These are phyloP conservation scores for Agrotis ipsilon DNA, from an alignment of 2,888 invertebrate species.

Conservation along the genomic window DNA sequence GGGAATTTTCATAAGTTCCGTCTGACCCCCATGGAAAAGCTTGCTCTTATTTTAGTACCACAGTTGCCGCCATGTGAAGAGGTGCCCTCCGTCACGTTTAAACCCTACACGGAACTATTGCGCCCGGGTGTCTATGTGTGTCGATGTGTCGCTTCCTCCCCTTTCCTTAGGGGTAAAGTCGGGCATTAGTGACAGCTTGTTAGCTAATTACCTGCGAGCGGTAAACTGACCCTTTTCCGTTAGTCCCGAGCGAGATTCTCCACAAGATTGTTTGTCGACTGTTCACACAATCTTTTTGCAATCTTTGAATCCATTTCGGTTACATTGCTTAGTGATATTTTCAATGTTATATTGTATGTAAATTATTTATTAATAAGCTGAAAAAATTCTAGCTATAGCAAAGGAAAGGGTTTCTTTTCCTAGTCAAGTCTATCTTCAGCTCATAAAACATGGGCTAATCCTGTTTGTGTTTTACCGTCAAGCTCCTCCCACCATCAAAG, in stretches of 20 bases:
- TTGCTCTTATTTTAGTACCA: slow-evolving; percentile 16
- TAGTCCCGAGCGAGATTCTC: slow-evolving; percentile 22
- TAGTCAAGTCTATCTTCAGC: background rate
- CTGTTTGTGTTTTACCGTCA: background rate
- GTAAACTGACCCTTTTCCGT: slow-evolving; percentile 47
- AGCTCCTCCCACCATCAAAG: background rate
- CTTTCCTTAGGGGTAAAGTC: slow-evolving; percentile 56
- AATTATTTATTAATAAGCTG: no score
- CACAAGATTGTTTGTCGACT: slow-evolving; percentile 28
- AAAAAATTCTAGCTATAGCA: no score
- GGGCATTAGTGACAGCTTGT: slow-evolving; percentile 65
- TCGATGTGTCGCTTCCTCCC: slow-evolving; percentile 51
- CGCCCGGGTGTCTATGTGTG: slow-evolving; percentile 32
- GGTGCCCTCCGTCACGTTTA: slow-evolving; percentile 55
- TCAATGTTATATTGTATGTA: background rate
- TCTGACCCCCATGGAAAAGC: background rate
- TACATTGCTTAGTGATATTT: background rate
- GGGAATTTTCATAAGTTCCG: background rate
- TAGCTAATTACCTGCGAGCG: slow-evolving; percentile 57
- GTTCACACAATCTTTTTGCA: slow-evolving; percentile 8
- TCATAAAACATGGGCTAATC: background rate
- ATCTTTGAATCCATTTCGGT: slow-evolving; percentile 3
- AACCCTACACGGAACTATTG: slow-evolving; percentile 41
- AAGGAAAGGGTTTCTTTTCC: background rate
- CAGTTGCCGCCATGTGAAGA: slow-evolving; percentile 37